These are phyloP conservation scores for Paguma larvata DNA, from an alignment of 2,797 vertebrate genomes.

Conservation along the genomic window DNA sequence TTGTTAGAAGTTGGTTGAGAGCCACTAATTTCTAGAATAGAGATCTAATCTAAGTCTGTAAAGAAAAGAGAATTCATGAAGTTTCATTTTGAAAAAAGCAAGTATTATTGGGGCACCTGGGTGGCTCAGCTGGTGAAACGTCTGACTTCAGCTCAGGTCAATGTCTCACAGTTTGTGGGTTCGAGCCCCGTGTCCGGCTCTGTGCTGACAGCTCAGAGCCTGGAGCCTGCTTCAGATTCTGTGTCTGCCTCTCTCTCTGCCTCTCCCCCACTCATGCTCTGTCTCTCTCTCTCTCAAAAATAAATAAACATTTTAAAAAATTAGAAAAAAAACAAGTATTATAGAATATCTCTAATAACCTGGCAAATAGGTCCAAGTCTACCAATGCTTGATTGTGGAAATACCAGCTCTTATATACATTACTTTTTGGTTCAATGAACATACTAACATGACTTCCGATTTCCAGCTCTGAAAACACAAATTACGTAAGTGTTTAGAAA, in stretches of 20 bases:
- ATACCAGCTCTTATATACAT: neutral
- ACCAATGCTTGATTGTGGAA: neutral
- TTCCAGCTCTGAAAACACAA: neutral
- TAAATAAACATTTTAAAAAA: too few species aligned
- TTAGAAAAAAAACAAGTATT: neutral
- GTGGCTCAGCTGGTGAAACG: too few species aligned
- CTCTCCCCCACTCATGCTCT: too few species aligned
- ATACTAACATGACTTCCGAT: neutral
- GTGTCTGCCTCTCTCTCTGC: too few species aligned
- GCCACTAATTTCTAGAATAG: neutral
- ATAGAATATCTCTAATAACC: neutral
- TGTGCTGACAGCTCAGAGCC: too few species aligned
- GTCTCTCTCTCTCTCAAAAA: too few species aligned
- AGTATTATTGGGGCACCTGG: neutral
- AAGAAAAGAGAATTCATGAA: neutral
- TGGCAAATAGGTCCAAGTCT: neutral
- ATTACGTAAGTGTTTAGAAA: neutral
- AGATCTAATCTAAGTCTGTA: neutral
- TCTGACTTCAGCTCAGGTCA: too few species aligned
- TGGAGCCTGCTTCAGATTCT: too few species aligned
- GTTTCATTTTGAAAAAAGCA: neutral
- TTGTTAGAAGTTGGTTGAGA: neutral
- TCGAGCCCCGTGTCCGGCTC: too few species aligned
- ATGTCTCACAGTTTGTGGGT: too few species aligned
- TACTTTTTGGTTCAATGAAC: neutral